Evolutionary conservation across 2,113 vertebrate species (phyloP).

Genomic region (Xenopus borealis): DNA sequence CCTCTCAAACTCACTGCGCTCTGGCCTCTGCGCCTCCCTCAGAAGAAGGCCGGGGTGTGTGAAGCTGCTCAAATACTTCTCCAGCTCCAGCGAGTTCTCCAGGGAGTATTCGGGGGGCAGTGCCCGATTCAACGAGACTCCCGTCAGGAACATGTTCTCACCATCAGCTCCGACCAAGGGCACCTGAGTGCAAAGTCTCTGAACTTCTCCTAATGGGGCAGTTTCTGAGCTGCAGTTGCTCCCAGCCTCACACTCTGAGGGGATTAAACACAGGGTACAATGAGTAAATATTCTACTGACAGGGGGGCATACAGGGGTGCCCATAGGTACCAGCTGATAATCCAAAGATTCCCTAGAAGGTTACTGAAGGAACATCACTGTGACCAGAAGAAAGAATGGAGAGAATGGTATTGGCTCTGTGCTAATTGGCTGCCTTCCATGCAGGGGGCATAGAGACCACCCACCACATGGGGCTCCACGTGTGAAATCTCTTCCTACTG

Average conservation of each 20-base stretch:
- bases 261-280: not conserved
- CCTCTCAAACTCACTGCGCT: conserved; percentile 26
- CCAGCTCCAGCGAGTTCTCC: conserved; percentile 26
- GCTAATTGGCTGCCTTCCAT: too few species aligned
- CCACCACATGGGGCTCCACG: too few species aligned
- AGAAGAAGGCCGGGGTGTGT: conserved; percentile 5
- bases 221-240: not conserved
- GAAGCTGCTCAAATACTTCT: conserved; percentile 27
- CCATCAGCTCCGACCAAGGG: conserved; percentile 10
- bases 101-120: conserved; percentile 9
- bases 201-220: not conserved
- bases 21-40: not conserved
- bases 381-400: too few species aligned
- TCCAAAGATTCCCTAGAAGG: too few species aligned
- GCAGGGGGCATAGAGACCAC: too few species aligned
- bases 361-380: too few species aligned
- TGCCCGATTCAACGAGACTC: conserved; percentile 4
- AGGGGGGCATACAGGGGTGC: too few species aligned
- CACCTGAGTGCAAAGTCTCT: not conserved
- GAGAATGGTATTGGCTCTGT: too few species aligned
- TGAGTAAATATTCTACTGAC: too few species aligned
- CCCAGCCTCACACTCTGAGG: not conserved
- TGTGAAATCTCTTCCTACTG: too few species aligned
- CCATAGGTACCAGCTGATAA: too few species aligned
- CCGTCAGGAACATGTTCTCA: not conserved